Evolutionary conservation across 2,113 vertebrate genomes (phyloP), one percentile per base, ranked within the genome.

Genomic region (Ailurus styani): DNA sequence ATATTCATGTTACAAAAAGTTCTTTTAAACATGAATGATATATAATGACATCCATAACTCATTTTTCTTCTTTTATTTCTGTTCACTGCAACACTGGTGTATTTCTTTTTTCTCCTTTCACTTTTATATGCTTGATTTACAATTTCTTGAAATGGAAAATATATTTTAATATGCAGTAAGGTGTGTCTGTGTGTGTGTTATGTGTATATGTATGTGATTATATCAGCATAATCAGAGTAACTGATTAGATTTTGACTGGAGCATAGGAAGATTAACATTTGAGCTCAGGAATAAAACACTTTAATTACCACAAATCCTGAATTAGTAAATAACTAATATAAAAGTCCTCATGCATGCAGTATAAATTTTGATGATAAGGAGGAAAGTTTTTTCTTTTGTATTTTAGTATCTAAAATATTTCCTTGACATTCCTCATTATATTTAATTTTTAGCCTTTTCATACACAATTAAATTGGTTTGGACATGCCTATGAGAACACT

Each of bases 11-110:
- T 97, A 77, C 29, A 93, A 97, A 60, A 88, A 95, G 90, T 47
- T 95, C 91, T 95, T 98, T 97, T 98, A 94, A 97, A 95, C 34
- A 64, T 68, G 95, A 55, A 62, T 97, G 37, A 93, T 97, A 95
- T 97, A 52, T 94, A 96, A 92, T 20, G 9, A 20, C 55, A 97
- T 72, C 25, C 93, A 85, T 93, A 98, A 98, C 79, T 98, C 93
- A 97, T 95, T 96, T 96, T 70, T 97, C 90, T 95, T 97, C 37
- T 96, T 96, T 97, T 66, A 47, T 29, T 75, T 96, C 94, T 79
- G 17, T 40, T 98, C 9, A 73, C 37, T 96, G 97, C 20, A 20
- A 13, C 66, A 90, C 31, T 93, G 40, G 7, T 96, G 4, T 68
- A 97, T 97, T 98, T 97, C 37, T 95, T 97, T 68, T 31, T 96